phyloP scores from a whole-genome alignment of 1,140 invertebrate genomes.

The Lanistes nyassanus region DNA sequence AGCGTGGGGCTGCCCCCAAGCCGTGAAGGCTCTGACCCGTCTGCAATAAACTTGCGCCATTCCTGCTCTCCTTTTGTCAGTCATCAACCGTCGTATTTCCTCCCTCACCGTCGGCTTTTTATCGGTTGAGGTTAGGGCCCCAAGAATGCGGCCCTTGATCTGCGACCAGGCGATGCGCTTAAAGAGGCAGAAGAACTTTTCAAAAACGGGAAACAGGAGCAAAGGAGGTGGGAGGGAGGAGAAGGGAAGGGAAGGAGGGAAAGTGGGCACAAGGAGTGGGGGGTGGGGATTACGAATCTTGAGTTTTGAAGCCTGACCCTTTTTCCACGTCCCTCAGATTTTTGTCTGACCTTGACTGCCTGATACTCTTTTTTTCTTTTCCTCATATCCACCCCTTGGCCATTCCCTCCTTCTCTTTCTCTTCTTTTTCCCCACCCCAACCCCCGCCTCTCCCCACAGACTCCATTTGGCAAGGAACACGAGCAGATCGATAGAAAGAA shows the following conservation, averaged over 20 bases:
- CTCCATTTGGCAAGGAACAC: neutral
- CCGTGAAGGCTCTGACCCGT: no score
- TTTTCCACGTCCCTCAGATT: neutral
- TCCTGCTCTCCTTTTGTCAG: no score
- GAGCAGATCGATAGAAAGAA: conserved; percentile 18
- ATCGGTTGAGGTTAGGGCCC: no score
- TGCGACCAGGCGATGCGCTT: no score
- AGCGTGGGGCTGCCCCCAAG: no score
- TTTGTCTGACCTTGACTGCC: neutral
- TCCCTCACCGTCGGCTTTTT: no score
- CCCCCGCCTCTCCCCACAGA: neutral
- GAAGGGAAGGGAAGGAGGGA: neutral
- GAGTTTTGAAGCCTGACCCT: neutral
- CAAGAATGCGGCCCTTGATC: no score
- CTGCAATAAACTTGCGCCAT: no score
- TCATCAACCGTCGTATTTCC: no score
- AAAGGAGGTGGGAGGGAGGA: neutral
- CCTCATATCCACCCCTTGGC: no score
- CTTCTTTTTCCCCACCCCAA: neutral
- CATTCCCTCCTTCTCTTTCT: neutral
- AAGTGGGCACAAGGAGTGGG: neutral
- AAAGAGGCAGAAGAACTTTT: no score
- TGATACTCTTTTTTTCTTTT: no score
- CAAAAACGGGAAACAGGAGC: neutral
- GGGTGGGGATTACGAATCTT: neutral